Evolutionary conservation across 2,797 vertebrate genomes (phyloP), one percentile per base, ranked within the genome.

Genomic region (Crocodylus rhombifer): DNA sequence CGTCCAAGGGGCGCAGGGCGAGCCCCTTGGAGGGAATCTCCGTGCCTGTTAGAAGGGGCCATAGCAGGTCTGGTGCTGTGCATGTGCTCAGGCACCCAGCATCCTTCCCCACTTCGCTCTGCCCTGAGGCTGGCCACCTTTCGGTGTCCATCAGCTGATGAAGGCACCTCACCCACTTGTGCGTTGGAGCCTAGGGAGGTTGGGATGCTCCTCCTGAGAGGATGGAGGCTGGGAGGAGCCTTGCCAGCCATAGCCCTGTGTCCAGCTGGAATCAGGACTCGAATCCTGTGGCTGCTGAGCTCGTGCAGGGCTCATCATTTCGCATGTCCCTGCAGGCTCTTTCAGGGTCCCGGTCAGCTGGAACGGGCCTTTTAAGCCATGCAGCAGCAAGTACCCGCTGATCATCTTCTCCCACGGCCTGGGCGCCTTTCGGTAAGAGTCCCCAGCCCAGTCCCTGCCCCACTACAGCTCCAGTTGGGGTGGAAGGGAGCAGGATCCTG

Each of bases 341-440:
- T 97, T 94, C 92, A 91, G 82, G 26, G 96, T 98, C 36, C 97
- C 98, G 0, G 95, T 97, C 69, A 96, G 80, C 85, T 98, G 98
- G 98, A 97, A 98, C 0, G 96, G 85, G 7, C 88, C 96, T 36
- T 95, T 98, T 93, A 96, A 96, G 84, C 77, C 96, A 60, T 55
- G 84, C 87, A 81, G 88, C 26, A 61, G 85, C 1, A 94, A 96
- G 55, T 98, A 98, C 67, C 98, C 98, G 0, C 90, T 98, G 94
- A 93, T 98, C 96, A 96, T 98, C 95, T 98, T 98, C 93, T 98
- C 98, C 36, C 98, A 98, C 0, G 98, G 98, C 55, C 84, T 98
- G 80, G 97, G 98, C 94, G 82, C 84, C 71, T 98, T 98, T 95
- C 97, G 98, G 98, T 98, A 95, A 94, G 97, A 92, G 36, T 33